Percentiles rank a stretch among this genome's conserved stretches.
phyloP scores from a whole-genome alignment of 2,113 vertebrate genomes.

The Scatophagus argus region DNA sequence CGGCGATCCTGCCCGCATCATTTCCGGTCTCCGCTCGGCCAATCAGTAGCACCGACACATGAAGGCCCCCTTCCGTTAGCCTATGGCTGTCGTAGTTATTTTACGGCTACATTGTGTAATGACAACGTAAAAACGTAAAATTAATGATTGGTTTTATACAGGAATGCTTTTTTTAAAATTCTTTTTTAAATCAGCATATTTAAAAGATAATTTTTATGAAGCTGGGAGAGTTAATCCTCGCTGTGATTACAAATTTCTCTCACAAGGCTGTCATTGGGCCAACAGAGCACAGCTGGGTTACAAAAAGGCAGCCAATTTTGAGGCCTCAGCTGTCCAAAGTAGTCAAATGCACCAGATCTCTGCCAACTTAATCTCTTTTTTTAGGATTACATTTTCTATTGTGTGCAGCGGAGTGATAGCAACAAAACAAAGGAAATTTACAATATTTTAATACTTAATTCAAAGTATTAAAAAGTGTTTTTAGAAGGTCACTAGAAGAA shows the following conservation, averaged over 20 bases:
- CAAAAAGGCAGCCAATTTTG: neutral
- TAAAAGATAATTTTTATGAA: no score
- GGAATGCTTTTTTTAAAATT: neutral
- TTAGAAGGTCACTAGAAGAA: neutral
- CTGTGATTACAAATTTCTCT: neutral
- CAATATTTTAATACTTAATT: neutral
- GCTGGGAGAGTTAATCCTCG: neutral
- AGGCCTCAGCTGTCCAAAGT: neutral
- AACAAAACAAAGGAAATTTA: neutral
- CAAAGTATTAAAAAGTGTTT: neutral
- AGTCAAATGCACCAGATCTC: neutral
- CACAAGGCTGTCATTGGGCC: neutral
- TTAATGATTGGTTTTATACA: neutral
- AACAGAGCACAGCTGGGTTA: neutral
- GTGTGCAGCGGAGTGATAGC: neutral
- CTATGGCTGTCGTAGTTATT: accelerated
- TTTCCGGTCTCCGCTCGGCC: conserved; percentile 53
- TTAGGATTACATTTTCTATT: neutral
- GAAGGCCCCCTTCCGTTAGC: neutral
- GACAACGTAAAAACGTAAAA: neutral
- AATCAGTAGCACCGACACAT: conserved; percentile 33
- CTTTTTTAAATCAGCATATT: neutral
- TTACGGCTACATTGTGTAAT: neutral
- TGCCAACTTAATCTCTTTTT: neutral
- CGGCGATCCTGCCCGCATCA: conserved; percentile 28